Conservation (phyloP, 2,113 vertebrate species). For the Calypte anna region DNA sequence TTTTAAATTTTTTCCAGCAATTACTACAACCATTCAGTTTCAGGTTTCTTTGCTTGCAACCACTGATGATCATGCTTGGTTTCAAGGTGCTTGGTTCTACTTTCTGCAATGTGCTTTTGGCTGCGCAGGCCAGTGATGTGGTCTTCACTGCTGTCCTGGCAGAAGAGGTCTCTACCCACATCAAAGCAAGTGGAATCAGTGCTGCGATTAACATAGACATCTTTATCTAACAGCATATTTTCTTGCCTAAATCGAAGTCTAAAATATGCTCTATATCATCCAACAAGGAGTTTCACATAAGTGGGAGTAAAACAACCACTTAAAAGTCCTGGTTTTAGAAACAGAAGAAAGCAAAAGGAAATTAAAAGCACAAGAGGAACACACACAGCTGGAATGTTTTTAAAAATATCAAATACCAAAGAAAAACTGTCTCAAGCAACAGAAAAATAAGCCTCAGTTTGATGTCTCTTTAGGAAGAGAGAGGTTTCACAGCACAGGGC, state of each 20-base stretch:
- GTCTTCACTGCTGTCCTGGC: not conserved
- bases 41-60: not conserved
- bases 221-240: not conserved
- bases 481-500: not conserved
- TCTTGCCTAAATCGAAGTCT: not conserved
- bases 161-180: not conserved
- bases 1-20: not conserved
- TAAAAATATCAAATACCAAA: not conserved
- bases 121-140: not conserved
- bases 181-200: not conserved
- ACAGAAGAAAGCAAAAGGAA: not conserved
- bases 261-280: not conserved
- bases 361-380: not conserved
- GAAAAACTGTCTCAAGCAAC: not conserved
- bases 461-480: not conserved
- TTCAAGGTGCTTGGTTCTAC: not conserved
- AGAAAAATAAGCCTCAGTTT: not conserved
- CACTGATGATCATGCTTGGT: accelerated
- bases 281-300: not conserved
- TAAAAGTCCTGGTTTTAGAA: not conserved
- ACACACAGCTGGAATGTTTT: not conserved
- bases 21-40: not conserved
- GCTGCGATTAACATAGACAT: not conserved
- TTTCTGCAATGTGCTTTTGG: not conserved
- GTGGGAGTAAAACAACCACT: not conserved